A percentile compares a stretch with the other conserved stretches of the same genome.
phyloP scores from a whole-genome alignment of 2,797 vertebrate genomes.

The Hyperoplus immaculatus region DNA sequence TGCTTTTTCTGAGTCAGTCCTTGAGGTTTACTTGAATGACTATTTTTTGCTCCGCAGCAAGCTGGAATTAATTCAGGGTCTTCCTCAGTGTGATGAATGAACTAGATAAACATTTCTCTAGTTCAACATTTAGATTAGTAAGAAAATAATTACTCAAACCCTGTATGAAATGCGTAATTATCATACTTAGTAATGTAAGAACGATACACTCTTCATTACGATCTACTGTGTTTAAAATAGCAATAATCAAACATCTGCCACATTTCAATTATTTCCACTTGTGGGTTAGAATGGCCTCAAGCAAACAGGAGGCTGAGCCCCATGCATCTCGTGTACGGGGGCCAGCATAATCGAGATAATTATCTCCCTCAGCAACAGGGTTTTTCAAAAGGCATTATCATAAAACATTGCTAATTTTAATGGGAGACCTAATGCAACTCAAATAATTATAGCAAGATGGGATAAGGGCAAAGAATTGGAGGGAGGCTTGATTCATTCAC shows the following conservation, averaged over 20 bases:
- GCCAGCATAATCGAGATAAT: conserved; percentile 87
- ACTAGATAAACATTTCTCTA: conserved; percentile 57
- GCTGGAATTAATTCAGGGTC: conserved; percentile 10
- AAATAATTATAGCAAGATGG: conserved; percentile 65
- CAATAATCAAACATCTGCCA: conserved; percentile 86
- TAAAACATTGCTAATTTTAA: conserved; percentile 83
- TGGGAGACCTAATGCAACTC: conserved; percentile 67
- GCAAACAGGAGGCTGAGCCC: conserved; percentile 75
- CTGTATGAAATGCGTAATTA: conserved; percentile 57
- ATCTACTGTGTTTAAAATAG: conserved; percentile 78
- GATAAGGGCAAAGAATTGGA: conserved; percentile 33
- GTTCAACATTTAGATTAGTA: conserved; percentile 56
- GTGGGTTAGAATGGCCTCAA: conserved; percentile 77
- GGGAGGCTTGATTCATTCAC: conserved; percentile 53
- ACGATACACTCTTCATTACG: conserved; percentile 73
- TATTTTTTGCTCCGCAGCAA: not conserved
- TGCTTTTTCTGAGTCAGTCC: not conserved
- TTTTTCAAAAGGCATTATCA: conserved; percentile 81
- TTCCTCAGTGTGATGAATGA: conserved; percentile 24
- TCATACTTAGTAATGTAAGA: conserved; percentile 58
- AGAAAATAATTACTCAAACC: conserved; percentile 57
- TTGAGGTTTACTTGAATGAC: conserved; percentile 14
- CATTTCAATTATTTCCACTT: conserved; percentile 85
- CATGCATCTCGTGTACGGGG: conserved; percentile 76
- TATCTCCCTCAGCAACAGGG: conserved; percentile 81